Evolutionary conservation across 2,113 vertebrate species (phyloP).

Genomic region (Hippocampus comes): DNA sequence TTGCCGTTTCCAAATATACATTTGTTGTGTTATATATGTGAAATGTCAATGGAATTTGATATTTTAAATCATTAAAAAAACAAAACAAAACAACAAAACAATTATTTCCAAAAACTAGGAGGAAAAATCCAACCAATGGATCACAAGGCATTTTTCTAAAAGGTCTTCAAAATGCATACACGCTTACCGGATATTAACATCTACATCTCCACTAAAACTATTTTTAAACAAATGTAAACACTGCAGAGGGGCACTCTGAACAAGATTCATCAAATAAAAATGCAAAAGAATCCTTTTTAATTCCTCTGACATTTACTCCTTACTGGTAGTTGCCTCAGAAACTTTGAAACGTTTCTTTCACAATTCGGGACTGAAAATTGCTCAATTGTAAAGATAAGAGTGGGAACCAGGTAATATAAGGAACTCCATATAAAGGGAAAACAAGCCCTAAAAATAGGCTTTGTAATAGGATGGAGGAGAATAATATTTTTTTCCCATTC

Average conservation of each 20-base stretch:
- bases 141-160: not conserved
- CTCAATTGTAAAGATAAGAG: not conserved
- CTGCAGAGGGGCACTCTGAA: not conserved
- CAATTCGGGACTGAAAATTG: not conserved
- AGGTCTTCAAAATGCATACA: not conserved
- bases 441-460: too few relatives aligned
- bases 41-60: slow-evolving; percentile 46
- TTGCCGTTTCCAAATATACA: slow-evolving; percentile 52
- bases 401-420: too few relatives aligned
- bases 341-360: not conserved
- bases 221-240: slow-evolving; percentile 2
- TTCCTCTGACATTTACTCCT: not conserved
- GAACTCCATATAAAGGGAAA: too few relatives aligned
- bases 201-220: not conserved
- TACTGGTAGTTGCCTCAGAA: not conserved
- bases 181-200: not conserved
- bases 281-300: not conserved
- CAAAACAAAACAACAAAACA: slow-evolving; percentile 47
- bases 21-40: slow-evolving; percentile 40
- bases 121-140: slow-evolving; percentile 1
- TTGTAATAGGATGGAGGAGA: too few relatives aligned
- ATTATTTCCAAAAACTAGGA: slow-evolving; percentile 33
- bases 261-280: not conserved
- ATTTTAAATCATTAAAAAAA: slow-evolving; percentile 39
- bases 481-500: not conserved